Evolutionary conservation across 1,140 invertebrate genomes (phyloP).

Genomic region (Neoseiulus cucumeris): DNA sequence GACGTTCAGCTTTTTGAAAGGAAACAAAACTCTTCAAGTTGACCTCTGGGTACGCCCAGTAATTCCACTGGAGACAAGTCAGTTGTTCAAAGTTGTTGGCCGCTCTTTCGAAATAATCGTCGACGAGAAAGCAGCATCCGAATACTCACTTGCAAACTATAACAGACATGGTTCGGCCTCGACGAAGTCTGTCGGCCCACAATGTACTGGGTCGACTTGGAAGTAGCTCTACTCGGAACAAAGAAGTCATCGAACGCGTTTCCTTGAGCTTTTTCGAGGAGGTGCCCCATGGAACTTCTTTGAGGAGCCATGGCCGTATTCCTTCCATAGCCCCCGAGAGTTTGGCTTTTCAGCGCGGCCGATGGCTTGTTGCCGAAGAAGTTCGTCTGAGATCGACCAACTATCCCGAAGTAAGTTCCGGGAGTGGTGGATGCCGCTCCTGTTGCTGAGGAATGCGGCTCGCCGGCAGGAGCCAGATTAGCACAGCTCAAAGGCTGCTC

Average conservation of each 20-base stretch:
- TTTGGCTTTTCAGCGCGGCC: neutral
- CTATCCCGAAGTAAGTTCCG: too few species aligned
- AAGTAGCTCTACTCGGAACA: too few species aligned
- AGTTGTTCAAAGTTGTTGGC: neutral
- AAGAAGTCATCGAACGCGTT: neutral
- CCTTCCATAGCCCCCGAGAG: neutral
- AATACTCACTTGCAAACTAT: neutral
- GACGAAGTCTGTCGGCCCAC: neutral
- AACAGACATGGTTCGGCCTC: neutral
- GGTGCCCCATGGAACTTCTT: conserved; percentile 1
- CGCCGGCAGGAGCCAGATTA: too few species aligned
- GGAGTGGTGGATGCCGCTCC: too few species aligned
- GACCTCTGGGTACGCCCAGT: too few species aligned
- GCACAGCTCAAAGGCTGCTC: too few species aligned
- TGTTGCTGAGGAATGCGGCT: too few species aligned
- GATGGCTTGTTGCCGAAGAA: too few species aligned
- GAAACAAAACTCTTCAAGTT: too few species aligned
- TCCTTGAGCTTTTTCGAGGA: neutral
- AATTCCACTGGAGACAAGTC: neutral
- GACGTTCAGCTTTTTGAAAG: too few species aligned
- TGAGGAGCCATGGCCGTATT: neutral
- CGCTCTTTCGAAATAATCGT: neutral
- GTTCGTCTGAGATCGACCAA: too few species aligned
- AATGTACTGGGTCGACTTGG: neutral
- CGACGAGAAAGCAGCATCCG: neutral